Evolutionary conservation across 2,888 invertebrate genomes (phyloP).

Genomic region (Drosophila mercatorum): DNA sequence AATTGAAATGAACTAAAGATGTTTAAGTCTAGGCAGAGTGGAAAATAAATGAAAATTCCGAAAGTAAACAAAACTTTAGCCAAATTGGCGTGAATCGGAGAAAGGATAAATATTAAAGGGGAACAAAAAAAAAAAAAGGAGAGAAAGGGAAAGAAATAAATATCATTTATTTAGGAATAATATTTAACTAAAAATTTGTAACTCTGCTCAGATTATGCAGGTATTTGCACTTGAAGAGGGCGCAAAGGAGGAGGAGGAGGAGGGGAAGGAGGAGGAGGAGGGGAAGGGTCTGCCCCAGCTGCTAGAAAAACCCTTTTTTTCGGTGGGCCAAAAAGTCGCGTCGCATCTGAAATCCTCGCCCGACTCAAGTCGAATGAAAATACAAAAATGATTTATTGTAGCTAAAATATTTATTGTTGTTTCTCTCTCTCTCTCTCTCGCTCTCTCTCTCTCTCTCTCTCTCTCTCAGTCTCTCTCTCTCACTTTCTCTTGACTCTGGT

Average conservation of each 20-base stretch:
- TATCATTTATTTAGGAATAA: background rate
- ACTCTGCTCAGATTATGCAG: slow-evolving; percentile 40
- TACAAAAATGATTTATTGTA: slow-evolving; percentile 83
- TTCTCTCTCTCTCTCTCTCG: slow-evolving; percentile 19
- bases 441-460: background rate
- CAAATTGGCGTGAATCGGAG: background rate
- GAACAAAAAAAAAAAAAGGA: background rate
- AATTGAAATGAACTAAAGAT: background rate
- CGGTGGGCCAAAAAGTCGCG: slow-evolving; percentile 9
- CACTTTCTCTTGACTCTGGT: too few relatives aligned
- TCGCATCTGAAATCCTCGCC: background rate
- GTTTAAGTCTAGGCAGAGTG: background rate
- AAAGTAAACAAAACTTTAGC: background rate
- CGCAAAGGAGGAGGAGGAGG: background rate
- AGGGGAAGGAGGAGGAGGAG: background rate
- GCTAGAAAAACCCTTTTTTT: slow-evolving; percentile 33
- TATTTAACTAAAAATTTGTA: slow-evolving; percentile 19
- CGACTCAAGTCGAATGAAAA: slow-evolving; percentile 34
- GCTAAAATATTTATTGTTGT: slow-evolving; percentile 83
- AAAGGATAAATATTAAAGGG: background rate
- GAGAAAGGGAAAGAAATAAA: background rate
- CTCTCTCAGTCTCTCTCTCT: too few relatives aligned
- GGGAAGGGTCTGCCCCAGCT: background rate
- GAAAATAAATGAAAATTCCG: background rate
- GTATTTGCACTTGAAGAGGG: slow-evolving; percentile 1